phyloP scores from a whole-genome alignment of 92 coral and sea anemone species.

The Porites lobata region DNA sequence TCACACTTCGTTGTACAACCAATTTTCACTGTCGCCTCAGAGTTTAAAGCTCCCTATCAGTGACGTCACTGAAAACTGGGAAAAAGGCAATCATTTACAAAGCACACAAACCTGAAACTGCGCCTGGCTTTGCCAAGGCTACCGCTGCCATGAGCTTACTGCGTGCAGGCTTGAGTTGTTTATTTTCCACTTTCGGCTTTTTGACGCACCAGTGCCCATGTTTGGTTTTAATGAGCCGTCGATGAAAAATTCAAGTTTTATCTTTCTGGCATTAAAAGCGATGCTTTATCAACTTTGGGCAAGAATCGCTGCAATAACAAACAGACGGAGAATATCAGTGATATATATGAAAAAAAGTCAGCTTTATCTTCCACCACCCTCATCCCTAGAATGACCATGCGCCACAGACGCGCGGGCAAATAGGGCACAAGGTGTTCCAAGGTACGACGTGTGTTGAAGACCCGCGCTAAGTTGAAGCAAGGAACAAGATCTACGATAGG shows the following conservation, averaged over 20 bases:
- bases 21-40: too few species aligned
- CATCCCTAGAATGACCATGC: too few species aligned
- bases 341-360: not conserved
- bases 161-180: slow-evolving; percentile 5
- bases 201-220: slow-evolving; percentile 30
- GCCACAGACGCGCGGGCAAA: too few species aligned
- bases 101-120: slow-evolving; percentile 20
- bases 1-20: not conserved
- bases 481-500: too few species aligned
- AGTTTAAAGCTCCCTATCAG: too few species aligned
- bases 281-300: not conserved
- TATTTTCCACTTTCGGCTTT: not conserved
- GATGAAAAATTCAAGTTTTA: not conserved
- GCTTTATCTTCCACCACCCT: too few species aligned
- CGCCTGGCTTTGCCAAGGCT: not conserved
- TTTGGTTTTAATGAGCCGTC: not conserved
- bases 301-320: not conserved
- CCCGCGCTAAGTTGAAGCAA: too few species aligned
- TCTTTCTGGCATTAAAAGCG: not conserved
- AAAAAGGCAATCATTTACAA: not conserved
- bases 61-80: too few species aligned
- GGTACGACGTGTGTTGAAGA: too few species aligned
- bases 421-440: too few species aligned
- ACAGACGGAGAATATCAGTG: too few species aligned
- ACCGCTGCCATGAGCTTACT: slow-evolving; percentile 21